These are phyloP conservation scores for Euleptes europaea DNA, from an alignment of 2,113 vertebrate species.

Conservation along the genomic window DNA sequence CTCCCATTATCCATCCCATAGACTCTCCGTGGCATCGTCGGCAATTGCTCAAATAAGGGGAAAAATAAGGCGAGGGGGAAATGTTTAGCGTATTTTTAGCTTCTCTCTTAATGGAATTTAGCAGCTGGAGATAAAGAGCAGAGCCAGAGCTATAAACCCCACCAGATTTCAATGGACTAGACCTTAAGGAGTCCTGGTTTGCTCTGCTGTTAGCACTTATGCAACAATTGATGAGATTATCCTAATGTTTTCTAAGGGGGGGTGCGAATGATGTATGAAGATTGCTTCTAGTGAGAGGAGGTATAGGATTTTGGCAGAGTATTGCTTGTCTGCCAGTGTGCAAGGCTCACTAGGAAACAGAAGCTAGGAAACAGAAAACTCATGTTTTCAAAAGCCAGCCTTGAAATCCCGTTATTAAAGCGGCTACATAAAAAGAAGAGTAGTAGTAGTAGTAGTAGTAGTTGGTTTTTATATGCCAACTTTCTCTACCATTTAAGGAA, in stretches of 20 bases:
- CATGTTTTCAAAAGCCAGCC: no score
- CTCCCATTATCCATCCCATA: not conserved
- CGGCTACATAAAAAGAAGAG: no score
- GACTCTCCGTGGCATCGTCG: not conserved
- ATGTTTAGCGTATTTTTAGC: slow-evolving; percentile 17
- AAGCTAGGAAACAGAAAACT: no score
- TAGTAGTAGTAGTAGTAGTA: no score
- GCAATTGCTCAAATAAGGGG: not conserved
- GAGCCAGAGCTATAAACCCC: not conserved
- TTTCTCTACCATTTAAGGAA: no score
- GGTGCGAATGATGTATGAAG: not conserved
- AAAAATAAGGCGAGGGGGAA: slow-evolving; percentile 5
- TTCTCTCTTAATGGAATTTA: slow-evolving; percentile 34
- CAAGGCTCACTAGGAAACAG: not conserved
- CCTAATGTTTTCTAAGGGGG: not conserved
- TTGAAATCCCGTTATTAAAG: no score
- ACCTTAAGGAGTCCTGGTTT: not conserved
- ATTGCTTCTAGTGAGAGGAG: slow-evolving; percentile 14
- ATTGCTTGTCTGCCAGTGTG: not conserved
- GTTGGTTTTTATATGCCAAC: no score
- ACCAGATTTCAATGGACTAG: not conserved
- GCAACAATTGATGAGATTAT: slow-evolving; percentile 27
- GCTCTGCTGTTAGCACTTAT: slow-evolving; percentile 22
- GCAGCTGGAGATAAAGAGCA: slow-evolving; percentile 31
- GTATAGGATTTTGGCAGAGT: not conserved